Base-by-base conservation (phyloP, 35 echinoderm and acorn worm genomes). In the Heliocidaris erythrogramma region DNA sequence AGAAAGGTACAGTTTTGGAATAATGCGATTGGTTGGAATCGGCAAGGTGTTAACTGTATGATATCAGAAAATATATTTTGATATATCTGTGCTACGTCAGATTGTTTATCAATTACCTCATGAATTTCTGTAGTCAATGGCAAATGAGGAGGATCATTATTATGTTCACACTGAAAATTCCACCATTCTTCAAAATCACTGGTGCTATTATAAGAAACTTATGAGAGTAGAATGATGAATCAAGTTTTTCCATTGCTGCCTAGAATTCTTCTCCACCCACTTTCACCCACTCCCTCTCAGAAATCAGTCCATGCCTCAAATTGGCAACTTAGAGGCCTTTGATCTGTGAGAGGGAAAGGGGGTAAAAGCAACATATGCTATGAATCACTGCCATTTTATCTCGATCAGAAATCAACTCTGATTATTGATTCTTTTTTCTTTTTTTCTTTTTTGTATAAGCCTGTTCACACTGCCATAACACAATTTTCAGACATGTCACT, bases 351-450 rank as follows among this genome's bases (percentile, higher is more conserved):
- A 78, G 65, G 65, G 65, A 78, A 21, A 78, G 65, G 65, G n/a
- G 65, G 65, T 78, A 21, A 78, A 78, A 78, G 65, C 65, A 78
- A 78, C 65, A 18, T 27, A 78, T 78, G 65, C 65, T 78, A 78
- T 78, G 21, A 78, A 78, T 78, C 65, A 78, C 65, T 78, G 65
- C 65, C 65, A 78, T 78, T 78, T 78, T 78, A 78, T 78, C 65
- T 78, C 8, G 52, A 56, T 56, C 21, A 17, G 65, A 78, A n/a
- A 78, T 21, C 27, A 7, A 78, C 27, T 78, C 18, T 78, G 21
- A 78, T 0, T 24, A 27, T 24, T 78, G 65, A 78, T 78, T n/a
- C n/a, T n/a, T n/a, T n/a, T n/a, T 56, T 56, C 2, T 11, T 11
- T 2, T 56, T 56, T 56, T 14, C 13, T 56, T 56, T 56, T 78